phyloP scores from a whole-genome alignment of 2,888 invertebrate species.

The Trissolcus japonicus region DNA sequence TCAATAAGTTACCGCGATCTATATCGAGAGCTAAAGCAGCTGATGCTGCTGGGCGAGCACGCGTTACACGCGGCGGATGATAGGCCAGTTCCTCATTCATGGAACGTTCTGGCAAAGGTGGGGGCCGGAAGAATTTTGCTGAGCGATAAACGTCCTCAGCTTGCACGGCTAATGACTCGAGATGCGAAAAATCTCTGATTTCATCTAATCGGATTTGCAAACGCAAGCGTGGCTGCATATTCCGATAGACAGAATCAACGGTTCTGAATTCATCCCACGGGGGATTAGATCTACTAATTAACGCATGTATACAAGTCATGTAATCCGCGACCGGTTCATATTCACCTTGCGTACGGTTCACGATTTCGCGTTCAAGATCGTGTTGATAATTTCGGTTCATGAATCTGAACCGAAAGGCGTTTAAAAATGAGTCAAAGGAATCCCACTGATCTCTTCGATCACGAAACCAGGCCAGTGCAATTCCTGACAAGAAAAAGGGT shows the following conservation, averaged over 20 bases:
- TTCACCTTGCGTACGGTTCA: constrained; percentile 6
- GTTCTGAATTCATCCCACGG: neutral
- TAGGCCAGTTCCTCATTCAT: constrained; percentile 4
- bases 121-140: neutral
- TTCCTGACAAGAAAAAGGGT: constrained; percentile 7
- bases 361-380: neutral
- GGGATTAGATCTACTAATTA: neutral
- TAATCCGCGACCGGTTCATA: constrained; percentile 2
- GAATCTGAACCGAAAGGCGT: neutral
- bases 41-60: neutral
- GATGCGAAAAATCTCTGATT: neutral
- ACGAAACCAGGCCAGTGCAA: neutral
- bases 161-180: neutral
- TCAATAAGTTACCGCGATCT: too few species aligned
- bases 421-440: neutral
- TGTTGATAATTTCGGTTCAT: neutral
- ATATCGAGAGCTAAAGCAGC: neutral
- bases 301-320: constrained; percentile 1
- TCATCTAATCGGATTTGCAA: neutral
- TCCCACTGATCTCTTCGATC: neutral
- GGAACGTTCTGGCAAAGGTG: constrained; percentile 1
- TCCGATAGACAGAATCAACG: neutral
- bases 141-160: neutral
- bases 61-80: neutral
- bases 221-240: neutral